phyloP scores from a whole-genome alignment of 1,140 invertebrate genomes.

The Leptopilina clavipes region DNA sequence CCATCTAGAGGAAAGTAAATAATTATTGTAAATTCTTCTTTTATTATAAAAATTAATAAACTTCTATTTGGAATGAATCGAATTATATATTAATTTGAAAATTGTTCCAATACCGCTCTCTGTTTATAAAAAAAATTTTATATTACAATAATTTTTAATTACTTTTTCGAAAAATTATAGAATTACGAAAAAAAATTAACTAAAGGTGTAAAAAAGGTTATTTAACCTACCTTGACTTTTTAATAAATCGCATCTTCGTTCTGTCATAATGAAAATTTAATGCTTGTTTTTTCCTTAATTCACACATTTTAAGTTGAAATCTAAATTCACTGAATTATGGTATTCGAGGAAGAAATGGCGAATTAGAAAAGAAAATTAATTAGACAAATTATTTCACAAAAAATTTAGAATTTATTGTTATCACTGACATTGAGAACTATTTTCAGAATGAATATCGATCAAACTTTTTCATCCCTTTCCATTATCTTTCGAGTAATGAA shows the following conservation, averaged over 20 bases:
- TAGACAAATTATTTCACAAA: not conserved
- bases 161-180: no score
- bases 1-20: slow-evolving; percentile 51
- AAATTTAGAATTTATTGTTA: not conserved
- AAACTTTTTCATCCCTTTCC: not conserved
- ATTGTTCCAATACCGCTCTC: no score
- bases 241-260: slow-evolving; percentile 3
- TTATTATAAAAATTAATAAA: not conserved
- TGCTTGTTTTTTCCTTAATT: not conserved
- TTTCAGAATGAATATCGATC: slow-evolving; percentile 23
- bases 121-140: no score
- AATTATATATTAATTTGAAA: no score
- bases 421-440: not conserved
- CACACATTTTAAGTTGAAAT: not conserved
- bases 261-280: slow-evolving; percentile 2
- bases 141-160: no score
- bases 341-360: not conserved
- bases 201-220: not conserved
- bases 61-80: not conserved
- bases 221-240: slow-evolving; percentile 16
- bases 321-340: no score
- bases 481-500: no score
- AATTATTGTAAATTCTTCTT: not conserved
- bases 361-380: not conserved
- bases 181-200: not conserved